Evolutionary conservation across 2,113 vertebrate species (phyloP).

Genomic region (Sciurus niger): DNA sequence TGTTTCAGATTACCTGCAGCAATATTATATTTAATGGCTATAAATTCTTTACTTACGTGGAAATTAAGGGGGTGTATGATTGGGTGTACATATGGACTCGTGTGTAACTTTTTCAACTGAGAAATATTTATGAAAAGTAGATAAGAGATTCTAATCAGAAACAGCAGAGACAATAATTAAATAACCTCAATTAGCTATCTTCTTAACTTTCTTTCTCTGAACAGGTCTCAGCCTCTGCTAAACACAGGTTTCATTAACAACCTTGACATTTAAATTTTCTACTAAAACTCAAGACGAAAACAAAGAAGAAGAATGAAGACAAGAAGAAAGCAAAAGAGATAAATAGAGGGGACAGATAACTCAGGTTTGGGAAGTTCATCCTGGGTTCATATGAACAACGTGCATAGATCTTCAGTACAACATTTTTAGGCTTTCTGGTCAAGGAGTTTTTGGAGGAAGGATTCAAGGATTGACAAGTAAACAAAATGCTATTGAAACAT

Average conservation of each 20-base stretch:
- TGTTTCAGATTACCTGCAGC: not conserved
- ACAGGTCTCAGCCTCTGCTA: not conserved
- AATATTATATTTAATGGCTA: not conserved
- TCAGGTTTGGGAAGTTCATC: not conserved
- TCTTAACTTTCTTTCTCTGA: not conserved
- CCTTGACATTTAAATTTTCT: not conserved
- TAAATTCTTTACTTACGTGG: not conserved
- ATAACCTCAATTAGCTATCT: not conserved
- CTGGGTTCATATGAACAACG: not conserved
- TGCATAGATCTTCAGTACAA: not conserved
- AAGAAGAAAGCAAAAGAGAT: not conserved
- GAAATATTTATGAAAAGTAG: conserved; percentile 10
- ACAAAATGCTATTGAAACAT: not conserved
- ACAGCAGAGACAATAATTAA: not conserved
- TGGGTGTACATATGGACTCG: not conserved
- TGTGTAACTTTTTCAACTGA: not conserved
- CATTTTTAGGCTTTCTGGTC: not conserved
- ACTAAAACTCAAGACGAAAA: not conserved
- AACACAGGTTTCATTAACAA: not conserved
- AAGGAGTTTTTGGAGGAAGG: not conserved
- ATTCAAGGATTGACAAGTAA: not conserved
- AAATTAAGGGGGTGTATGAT: not conserved
- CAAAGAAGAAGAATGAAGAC: not conserved
- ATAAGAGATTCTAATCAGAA: not conserved
- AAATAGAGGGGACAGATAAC: not conserved